phyloP scores from a whole-genome alignment of 1,140 invertebrate genomes.

The Rhagoletis pomonella region DNA sequence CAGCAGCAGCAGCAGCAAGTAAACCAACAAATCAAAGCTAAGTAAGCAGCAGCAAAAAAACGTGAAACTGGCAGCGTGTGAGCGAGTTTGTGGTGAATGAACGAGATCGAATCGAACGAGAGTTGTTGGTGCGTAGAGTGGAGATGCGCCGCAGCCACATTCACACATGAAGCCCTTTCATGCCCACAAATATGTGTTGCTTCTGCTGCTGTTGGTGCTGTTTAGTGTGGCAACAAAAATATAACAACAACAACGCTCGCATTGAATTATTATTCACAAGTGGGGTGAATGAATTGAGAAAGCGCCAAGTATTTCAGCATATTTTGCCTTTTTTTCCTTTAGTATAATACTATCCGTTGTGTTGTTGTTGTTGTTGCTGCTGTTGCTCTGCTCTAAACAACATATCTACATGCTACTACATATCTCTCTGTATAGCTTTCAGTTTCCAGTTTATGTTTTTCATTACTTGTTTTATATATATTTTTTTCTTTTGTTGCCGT shows the following conservation, averaged over 20 bases:
- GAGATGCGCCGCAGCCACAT: neutral
- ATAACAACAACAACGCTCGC: neutral
- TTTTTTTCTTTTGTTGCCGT: conserved; percentile 4
- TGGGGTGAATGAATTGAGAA: conserved; percentile 49
- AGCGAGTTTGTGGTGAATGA: conserved; percentile 47
- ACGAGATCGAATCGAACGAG: neutral
- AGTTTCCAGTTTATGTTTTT: conserved; percentile 50
- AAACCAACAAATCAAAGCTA: neutral
- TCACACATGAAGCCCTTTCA: conserved; percentile 25
- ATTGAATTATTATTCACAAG: conserved; percentile 46
- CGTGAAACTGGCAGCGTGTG: neutral
- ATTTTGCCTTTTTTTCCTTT: neutral
- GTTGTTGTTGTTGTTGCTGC: neutral
- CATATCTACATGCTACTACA: neutral
- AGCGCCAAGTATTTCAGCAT: conserved; percentile 50
- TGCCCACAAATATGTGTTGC: conserved; percentile 23
- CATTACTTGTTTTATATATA: neutral
- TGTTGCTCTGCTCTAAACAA: neutral
- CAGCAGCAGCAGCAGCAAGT: neutral
- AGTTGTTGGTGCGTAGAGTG: conserved; percentile 13
- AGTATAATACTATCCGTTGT: neutral
- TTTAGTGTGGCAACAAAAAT: neutral
- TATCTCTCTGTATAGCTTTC: conserved; percentile 41
- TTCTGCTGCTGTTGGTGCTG: neutral
- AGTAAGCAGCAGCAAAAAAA: neutral